Evolutionary conservation across 2,797 vertebrate species (phyloP).

Genomic region (Tapirus indicus): DNA sequence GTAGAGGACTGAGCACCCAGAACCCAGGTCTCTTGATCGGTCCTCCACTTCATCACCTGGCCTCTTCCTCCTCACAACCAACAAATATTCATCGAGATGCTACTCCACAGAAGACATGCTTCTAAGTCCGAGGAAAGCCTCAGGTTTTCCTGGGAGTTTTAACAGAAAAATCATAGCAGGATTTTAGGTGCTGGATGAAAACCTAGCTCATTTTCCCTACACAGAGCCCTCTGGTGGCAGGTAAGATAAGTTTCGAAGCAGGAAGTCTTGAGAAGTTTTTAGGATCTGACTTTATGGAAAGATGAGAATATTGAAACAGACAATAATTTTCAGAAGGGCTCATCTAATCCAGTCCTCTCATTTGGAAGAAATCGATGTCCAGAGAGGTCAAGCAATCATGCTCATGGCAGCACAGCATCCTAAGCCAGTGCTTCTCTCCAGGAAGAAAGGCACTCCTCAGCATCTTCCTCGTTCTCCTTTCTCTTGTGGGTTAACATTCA

Average conservation of each 20-base stretch:
- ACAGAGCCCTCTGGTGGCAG: constrained; percentile 60
- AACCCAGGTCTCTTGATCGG: not conserved
- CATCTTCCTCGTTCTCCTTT: not conserved
- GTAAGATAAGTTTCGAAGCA: not conserved
- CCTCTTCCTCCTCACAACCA: not conserved
- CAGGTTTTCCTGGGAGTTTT: not conserved
- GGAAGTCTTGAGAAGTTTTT: not conserved
- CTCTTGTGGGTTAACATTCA: not conserved
- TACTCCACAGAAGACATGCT: not conserved
- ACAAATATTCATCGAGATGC: not conserved
- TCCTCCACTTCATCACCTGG: not conserved
- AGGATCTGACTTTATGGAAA: not conserved
- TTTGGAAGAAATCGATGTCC: not conserved
- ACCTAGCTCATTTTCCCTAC: not conserved
- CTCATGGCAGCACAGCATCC: not conserved
- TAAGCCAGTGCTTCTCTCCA: not conserved
- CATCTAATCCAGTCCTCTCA: not conserved
- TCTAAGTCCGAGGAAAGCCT: not conserved
- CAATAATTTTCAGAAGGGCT: not conserved
- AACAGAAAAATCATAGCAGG: not conserved
- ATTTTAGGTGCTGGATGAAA: not conserved
- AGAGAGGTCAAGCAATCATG: not conserved
- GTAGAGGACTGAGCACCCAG: not conserved
- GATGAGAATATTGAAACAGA: not conserved
- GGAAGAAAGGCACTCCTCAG: not conserved